Percentiles rank a stretch among this genome's conserved stretches.
Evolutionary conservation across 2,888 invertebrate species (phyloP).

Genomic region (Drosophila koepferae): DNA sequence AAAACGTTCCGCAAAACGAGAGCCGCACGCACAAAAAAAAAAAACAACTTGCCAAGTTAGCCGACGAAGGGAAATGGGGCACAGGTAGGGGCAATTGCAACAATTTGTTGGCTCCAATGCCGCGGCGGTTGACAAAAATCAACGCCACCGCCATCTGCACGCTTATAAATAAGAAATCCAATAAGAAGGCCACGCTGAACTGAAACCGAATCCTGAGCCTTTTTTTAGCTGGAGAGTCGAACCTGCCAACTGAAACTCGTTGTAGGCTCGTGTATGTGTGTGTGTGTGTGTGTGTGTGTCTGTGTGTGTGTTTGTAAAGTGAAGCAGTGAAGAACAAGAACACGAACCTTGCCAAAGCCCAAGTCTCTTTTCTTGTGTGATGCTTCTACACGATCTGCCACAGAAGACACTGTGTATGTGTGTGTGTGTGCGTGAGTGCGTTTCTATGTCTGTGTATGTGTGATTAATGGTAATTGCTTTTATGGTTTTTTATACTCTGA

Average conservation of each 20-base stretch:
- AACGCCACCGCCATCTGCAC: constrained; percentile 28
- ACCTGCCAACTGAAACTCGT: constrained; percentile 29
- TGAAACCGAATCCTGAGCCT: constrained; percentile 32
- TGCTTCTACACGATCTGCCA: constrained; percentile 20
- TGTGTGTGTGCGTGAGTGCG: background rate
- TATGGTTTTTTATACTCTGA: constrained; percentile 23
- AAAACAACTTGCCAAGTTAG: background rate
- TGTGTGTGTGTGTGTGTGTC: background rate
- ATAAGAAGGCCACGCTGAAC: constrained; percentile 40
- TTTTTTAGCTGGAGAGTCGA: background rate
- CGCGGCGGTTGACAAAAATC: constrained; percentile 51
- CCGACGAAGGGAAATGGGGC: constrained; percentile 2
- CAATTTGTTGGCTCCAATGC: constrained; percentile 56
- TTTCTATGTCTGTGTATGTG: constrained; percentile 4
- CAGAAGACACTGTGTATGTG: background rate
- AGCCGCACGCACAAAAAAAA: background rate
- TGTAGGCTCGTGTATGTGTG: background rate
- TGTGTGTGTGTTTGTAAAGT: constrained; percentile 1
- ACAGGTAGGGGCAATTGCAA: constrained; percentile 49
- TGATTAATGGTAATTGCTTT: constrained; percentile 66
- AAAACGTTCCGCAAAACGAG: constrained; percentile 19
- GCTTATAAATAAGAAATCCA: constrained; percentile 61
- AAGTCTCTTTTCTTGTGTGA: constrained; percentile 15
- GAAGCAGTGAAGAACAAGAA: constrained; percentile 13
- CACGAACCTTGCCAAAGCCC: constrained; percentile 8